Base-by-base conservation (phyloP, 2,797 vertebrate genomes). In the Channallabes apus region DNA sequence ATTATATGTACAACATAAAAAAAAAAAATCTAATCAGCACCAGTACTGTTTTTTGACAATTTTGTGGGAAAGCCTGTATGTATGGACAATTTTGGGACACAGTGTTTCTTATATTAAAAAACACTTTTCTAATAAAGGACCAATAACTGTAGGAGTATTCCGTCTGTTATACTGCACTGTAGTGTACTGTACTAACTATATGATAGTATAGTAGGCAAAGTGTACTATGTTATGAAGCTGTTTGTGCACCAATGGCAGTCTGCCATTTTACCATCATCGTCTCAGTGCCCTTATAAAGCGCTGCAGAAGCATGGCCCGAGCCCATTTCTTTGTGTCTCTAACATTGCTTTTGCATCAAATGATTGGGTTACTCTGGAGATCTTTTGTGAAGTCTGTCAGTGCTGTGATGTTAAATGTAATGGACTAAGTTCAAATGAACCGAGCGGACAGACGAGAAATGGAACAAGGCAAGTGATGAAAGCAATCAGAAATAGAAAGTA, bases 401-500 rank as follows among this genome's bases (percentile, higher is more conserved):
- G 56, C n/a, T 85, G 18, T 64, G 78, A 35, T 29, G 68, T 61
- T 41, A 85, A 32, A 62, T 18, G 22, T 84, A 62, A 29, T 41
- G 22, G 41, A 71, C 46, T 32, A 56, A 41, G 24, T 85, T 85
- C 51, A 58, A 75, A 65, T 76, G 62, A 78, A 59, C 15, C 59
- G 56, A 54, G 73, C 51, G n/a, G 71, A 65, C 71, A 76, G 59
- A 75, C 56, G 20, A 27, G 69, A 62, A 82, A 75, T 75, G 56
- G 71, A 82, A 67, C 84, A 76, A 62, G 59, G 61, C 79, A 41
- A 82, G 80, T 67, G 46, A 75, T 78, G 73, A 78, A 84, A 82
- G 80, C 73, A 56, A 78, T 69, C 83, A 79, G 64, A 41, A 58
- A 76, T 77, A 79, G 61, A n/a, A 68, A 65, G 51, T 46, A 71